phyloP scores from a whole-genome alignment of 2,888 invertebrate species.

The Parochlus steinenii region DNA sequence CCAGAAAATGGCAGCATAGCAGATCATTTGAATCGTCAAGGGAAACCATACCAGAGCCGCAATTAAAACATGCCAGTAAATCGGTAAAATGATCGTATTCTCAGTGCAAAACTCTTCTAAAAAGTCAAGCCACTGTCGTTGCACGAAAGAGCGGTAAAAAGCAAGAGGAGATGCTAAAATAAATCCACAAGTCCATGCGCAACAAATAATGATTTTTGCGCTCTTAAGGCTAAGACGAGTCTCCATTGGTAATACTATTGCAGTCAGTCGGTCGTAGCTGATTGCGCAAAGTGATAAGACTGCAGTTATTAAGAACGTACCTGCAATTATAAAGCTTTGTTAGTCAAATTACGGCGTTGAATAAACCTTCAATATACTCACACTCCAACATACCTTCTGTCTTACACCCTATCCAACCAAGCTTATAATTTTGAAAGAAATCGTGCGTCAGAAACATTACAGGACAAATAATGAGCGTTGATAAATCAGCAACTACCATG shows the following conservation, averaged over 20 bases:
- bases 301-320: conserved; percentile 17
- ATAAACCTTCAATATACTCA: conserved; percentile 29
- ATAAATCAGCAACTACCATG: conserved; percentile 53
- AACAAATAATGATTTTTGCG: conserved; percentile 44
- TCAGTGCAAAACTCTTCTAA: conserved; percentile 62
- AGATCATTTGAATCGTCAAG: conserved; percentile 51
- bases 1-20: conserved; percentile 52
- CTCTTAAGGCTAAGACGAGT: conserved; percentile 46
- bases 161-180: conserved; percentile 47
- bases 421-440: conserved; percentile 60
- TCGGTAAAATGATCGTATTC: conserved; percentile 39
- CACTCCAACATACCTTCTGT: conserved; percentile 63
- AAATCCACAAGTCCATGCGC: conserved; percentile 50
- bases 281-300: conserved; percentile 7
- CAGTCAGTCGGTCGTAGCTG: conserved; percentile 67
- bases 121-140: conserved; percentile 59
- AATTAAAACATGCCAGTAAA: conserved; percentile 66
- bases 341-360: not conserved
- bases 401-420: conserved; percentile 57
- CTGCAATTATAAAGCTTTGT: conserved; percentile 36
- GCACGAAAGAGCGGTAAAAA: conserved; percentile 45
- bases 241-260: conserved; percentile 56
- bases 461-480: conserved; percentile 50
- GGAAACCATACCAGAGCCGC: conserved; percentile 65
- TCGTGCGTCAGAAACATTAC: conserved; percentile 59